A percentile compares a stretch with the other conserved stretches of the same genome.
phyloP scores from a whole-genome alignment of 2,888 invertebrate species.

The Morpho helenor region DNA sequence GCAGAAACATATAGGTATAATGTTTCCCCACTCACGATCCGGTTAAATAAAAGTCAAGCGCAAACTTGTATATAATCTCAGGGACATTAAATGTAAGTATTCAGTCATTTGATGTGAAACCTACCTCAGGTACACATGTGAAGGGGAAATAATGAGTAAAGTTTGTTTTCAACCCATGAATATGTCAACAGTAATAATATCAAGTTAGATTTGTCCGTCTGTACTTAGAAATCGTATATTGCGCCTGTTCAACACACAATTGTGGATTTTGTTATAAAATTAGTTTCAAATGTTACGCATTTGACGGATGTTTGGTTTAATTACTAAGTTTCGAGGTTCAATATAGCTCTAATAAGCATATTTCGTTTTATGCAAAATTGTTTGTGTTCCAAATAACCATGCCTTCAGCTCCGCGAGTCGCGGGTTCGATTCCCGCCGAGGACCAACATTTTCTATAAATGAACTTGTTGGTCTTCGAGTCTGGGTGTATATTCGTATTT shows the following conservation, averaged over 20 bases:
- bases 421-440: too few relatives aligned
- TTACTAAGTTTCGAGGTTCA: constrained; percentile 1
- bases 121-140: constrained; percentile 4
- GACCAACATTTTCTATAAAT: too few relatives aligned
- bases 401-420: too few relatives aligned
- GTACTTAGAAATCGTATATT: constrained; percentile 9
- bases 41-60: too few relatives aligned
- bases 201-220: constrained; percentile 30
- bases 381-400: too few relatives aligned
- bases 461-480: too few relatives aligned
- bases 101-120: constrained; percentile 14
- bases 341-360: not conserved
- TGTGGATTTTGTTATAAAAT: constrained; percentile 18
- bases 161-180: constrained; percentile 28
- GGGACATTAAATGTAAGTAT: too few relatives aligned
- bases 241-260: constrained; percentile 12
- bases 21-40: too few relatives aligned
- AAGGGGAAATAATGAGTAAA: constrained; percentile 33
- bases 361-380: too few relatives aligned
- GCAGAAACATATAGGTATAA: too few relatives aligned
- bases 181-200: constrained; percentile 31
- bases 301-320: constrained; percentile 10
- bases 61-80: too few relatives aligned
- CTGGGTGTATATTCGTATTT: too few relatives aligned
- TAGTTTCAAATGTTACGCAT: constrained; percentile 11